phyloP scores from a whole-genome alignment of 2,797 vertebrate genomes.

The Sebastes paucispinis region DNA sequence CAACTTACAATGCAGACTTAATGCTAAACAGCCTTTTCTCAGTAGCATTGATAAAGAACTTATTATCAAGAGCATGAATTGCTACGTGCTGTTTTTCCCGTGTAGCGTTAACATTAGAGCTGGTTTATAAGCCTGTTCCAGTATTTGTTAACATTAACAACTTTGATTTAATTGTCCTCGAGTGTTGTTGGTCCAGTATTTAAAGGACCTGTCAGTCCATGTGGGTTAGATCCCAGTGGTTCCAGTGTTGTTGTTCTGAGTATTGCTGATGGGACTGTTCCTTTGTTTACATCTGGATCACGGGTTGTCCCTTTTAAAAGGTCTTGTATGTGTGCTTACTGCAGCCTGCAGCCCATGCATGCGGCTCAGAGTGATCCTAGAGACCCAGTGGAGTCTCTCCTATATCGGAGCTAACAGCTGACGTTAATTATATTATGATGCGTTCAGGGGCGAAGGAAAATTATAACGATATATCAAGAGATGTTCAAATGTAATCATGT shows the following conservation, averaged over 20 bases:
- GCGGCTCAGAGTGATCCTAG: neutral
- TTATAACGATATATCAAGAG: too few species aligned
- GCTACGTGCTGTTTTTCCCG: neutral
- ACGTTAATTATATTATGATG: too few species aligned
- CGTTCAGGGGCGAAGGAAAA: too few species aligned
- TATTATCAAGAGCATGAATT: neutral
- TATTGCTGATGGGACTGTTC: neutral
- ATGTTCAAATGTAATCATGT: too few species aligned
- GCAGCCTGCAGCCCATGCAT: neutral
- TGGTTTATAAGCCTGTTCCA: neutral
- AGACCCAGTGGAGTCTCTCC: too few species aligned
- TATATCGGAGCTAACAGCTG: too few species aligned
- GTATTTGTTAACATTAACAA: neutral
- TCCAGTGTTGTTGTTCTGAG: neutral
- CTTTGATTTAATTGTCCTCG: neutral
- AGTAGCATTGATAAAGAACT: neutral
- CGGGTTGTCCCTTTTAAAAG: neutral
- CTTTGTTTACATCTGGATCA: neutral
- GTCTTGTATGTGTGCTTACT: neutral
- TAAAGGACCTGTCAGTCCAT: neutral
- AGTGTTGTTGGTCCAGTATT: neutral
- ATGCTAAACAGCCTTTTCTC: neutral
- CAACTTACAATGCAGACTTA: neutral
- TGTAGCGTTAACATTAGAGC: neutral
- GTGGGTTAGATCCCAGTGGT: neutral